Evolutionary conservation across 2,888 invertebrate species (phyloP).

Genomic region (Drosophila nr. perissopoda): DNA sequence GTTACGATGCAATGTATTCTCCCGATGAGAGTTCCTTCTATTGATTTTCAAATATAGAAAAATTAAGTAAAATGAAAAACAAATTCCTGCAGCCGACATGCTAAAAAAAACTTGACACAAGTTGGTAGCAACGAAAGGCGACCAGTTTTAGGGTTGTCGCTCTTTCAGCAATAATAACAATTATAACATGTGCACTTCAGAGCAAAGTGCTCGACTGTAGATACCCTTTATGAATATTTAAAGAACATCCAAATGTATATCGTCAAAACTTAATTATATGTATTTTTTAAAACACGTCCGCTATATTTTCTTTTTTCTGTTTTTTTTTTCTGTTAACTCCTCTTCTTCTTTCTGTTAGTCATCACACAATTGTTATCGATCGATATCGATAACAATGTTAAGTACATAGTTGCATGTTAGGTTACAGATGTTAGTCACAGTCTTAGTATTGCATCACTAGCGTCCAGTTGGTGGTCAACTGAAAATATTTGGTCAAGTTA

Average conservation of each 20-base stretch:
- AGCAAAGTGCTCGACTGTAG: not conserved
- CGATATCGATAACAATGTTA: no score
- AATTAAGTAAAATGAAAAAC: constrained; percentile 20
- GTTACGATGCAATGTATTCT: not conserved
- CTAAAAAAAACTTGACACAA: constrained; percentile 30
- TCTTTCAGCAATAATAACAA: constrained; percentile 55
- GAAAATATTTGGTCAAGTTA: no score
- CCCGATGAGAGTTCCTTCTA: constrained; percentile 1
- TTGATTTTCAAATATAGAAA: constrained; percentile 12
- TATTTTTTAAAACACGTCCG: no score
- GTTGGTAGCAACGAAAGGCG: constrained; percentile 17
- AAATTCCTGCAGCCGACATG: constrained; percentile 27
- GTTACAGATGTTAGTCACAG: no score
- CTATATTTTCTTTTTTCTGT: no score
- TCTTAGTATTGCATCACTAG: no score
- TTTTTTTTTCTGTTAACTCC: no score
- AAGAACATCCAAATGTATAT: not conserved
- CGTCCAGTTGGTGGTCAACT: no score
- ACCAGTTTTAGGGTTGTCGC: constrained; percentile 32
- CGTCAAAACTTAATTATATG: no score
- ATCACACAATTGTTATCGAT: no score
- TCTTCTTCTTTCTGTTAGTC: no score
- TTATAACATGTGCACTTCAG: not conserved
- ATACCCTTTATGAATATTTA: not conserved
- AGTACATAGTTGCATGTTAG: no score